Percentiles rank a stretch among this genome's conserved stretches.
Evolutionary conservation across 2,113 vertebrate genomes (phyloP).

Genomic region (Tragelaphus strepsiceros): DNA sequence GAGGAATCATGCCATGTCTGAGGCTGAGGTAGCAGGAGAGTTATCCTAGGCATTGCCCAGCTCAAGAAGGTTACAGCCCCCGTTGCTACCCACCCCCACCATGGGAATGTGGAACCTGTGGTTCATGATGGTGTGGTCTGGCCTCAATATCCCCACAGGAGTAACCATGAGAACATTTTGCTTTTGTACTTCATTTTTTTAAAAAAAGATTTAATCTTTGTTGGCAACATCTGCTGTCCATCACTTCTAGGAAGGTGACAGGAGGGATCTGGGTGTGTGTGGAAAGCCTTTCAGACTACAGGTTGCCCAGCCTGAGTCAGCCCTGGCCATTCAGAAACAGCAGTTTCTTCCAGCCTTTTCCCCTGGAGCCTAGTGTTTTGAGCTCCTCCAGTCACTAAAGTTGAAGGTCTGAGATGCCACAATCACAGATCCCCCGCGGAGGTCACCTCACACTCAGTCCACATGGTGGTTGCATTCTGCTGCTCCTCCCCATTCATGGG

Average conservation of each 20-base stretch:
- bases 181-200: neutral
- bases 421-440: neutral
- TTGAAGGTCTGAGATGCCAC: neutral
- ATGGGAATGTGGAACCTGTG: fast-evolving
- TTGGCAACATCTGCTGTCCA: neutral
- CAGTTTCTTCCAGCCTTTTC: neutral
- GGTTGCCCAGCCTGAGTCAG: neutral
- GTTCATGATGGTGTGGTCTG: neutral
- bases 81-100: neutral
- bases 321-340: neutral
- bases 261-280: neutral
- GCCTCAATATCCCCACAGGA: neutral
- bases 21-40: neutral
- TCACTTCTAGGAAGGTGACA: neutral
- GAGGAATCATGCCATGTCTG: neutral
- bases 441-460: neutral
- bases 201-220: neutral
- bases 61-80: neutral
- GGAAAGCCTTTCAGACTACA: neutral
- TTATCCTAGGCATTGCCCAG: neutral
- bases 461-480: neutral
- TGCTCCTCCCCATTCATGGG: neutral
- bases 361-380: too few species aligned
- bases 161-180: neutral
- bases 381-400: neutral